Evolutionary conservation across 1,140 invertebrate genomes (phyloP).

Genomic region (Potamilus streckersoni): DNA sequence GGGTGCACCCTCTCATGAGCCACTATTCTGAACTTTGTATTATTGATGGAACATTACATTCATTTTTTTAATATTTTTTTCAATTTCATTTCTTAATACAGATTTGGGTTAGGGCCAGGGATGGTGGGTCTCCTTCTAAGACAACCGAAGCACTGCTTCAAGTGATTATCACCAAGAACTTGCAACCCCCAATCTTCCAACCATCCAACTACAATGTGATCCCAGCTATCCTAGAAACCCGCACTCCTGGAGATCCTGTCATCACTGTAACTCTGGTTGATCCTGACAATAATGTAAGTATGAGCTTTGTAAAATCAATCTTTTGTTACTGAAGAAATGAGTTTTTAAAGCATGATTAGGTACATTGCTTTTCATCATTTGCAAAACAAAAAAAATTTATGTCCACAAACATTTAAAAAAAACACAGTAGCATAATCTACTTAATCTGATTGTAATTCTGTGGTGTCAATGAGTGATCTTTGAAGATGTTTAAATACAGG

Average conservation of each 20-base stretch:
- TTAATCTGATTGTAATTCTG: too few relatives aligned
- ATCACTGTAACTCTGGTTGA: conserved; percentile 9
- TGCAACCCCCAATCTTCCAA: conserved; percentile 11
- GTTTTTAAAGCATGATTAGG: too few relatives aligned
- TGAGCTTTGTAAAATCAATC: too few relatives aligned
- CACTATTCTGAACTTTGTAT: too few relatives aligned
- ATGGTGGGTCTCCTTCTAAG: conserved; percentile 31
- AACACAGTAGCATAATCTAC: too few relatives aligned
- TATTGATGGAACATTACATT: not conserved
- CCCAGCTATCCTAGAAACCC: conserved; percentile 3
- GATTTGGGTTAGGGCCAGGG: conserved; percentile 37
- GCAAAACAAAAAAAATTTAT: too few relatives aligned
- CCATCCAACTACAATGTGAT: conserved; percentile 1
- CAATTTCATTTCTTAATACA: conserved; percentile 23
- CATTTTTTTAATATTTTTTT: conserved; percentile 1
- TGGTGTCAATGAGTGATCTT: too few relatives aligned
- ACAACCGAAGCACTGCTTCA: not conserved
- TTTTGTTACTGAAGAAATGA: too few relatives aligned
- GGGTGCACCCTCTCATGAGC: too few relatives aligned
- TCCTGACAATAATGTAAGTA: conserved; percentile 24
- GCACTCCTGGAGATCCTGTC: conserved; percentile 6
- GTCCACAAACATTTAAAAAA: too few relatives aligned
- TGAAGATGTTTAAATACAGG: too few relatives aligned
- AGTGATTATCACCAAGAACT: conserved; percentile 17
- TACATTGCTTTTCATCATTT: too few relatives aligned